Conservation (phyloP, 2,113 vertebrate genomes). For the Zootoca vivipara region DNA sequence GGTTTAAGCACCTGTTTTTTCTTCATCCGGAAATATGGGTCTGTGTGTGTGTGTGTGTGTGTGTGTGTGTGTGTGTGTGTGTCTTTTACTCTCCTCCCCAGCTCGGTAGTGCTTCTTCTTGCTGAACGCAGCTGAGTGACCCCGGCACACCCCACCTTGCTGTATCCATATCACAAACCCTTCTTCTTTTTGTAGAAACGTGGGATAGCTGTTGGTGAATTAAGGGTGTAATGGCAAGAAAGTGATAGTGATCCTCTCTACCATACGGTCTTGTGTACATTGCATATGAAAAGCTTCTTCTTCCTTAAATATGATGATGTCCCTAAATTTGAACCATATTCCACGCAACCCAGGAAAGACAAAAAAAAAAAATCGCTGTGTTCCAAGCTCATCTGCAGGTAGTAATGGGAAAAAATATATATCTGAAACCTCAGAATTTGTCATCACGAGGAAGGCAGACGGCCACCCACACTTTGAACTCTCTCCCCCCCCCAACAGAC, state of each 20-base stretch:
- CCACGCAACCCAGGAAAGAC: neutral
- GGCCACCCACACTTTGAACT: neutral
- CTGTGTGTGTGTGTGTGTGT: too few species aligned
- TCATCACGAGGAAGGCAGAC: neutral
- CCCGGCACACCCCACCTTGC: neutral
- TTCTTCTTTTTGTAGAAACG: neutral
- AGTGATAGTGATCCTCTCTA: neutral
- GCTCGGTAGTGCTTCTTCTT: neutral
- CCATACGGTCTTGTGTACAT: neutral
- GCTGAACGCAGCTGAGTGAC: neutral
- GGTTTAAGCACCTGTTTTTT: neutral
- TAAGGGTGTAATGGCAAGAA: slow-evolving; percentile 2
- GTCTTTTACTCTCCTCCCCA: neutral
- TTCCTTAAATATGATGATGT: neutral
- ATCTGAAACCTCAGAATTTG: neutral
- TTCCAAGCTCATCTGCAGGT: neutral
- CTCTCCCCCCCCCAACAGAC: neutral
- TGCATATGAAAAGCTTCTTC: neutral
- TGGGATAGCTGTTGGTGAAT: neutral
- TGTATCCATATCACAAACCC: neutral
- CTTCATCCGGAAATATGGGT: too few species aligned
- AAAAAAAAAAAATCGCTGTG: neutral
- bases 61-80: neutral
- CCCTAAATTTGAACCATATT: neutral
- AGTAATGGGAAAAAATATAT: neutral